These are phyloP conservation scores for Scophthalmus maximus DNA, from an alignment of 2,113 vertebrate species.

Conservation along the genomic window DNA sequence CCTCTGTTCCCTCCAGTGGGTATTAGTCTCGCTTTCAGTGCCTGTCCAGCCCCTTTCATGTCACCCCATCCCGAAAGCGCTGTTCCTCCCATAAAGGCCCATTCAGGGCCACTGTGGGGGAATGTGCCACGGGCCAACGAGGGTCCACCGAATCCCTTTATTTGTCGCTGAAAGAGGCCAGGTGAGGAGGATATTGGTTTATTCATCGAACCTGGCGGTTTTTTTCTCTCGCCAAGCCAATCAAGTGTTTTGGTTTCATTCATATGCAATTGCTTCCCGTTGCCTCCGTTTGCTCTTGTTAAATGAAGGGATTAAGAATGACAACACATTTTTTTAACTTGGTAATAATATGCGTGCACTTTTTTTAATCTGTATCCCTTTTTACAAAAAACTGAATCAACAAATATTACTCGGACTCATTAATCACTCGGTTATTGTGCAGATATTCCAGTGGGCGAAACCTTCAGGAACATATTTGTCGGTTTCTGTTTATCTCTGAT, in stretches of 20 bases:
- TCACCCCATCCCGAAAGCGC: conserved; percentile 69
- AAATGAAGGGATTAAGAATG: conserved; percentile 10
- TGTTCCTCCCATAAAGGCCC: conserved; percentile 76
- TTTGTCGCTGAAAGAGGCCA: conserved; percentile 63
- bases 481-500: conserved; percentile 63
- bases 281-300: conserved; percentile 4
- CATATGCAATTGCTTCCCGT: conserved; percentile 36
- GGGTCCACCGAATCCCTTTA: conserved; percentile 65
- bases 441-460: conserved; percentile 51
- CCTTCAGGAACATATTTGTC: conserved; percentile 61
- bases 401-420: conserved; percentile 40
- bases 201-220: conserved; percentile 45
- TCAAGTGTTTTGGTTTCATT: conserved; percentile 59
- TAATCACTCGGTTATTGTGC: conserved; percentile 47
- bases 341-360: neutral
- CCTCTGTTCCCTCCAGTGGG: conserved; percentile 66
- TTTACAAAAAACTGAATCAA: conserved; percentile 6
- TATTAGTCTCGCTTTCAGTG: conserved; percentile 75
- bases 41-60: conserved; percentile 74
- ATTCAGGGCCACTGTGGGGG: conserved; percentile 70
- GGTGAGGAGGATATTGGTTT: conserved; percentile 66
- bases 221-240: conserved; percentile 13
- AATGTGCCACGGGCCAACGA: conserved; percentile 71
- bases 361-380: conserved; percentile 1
- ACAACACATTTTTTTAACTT: neutral